phyloP scores from a whole-genome alignment of 2,888 invertebrate genomes.

The Hydropsyche betteni region DNA sequence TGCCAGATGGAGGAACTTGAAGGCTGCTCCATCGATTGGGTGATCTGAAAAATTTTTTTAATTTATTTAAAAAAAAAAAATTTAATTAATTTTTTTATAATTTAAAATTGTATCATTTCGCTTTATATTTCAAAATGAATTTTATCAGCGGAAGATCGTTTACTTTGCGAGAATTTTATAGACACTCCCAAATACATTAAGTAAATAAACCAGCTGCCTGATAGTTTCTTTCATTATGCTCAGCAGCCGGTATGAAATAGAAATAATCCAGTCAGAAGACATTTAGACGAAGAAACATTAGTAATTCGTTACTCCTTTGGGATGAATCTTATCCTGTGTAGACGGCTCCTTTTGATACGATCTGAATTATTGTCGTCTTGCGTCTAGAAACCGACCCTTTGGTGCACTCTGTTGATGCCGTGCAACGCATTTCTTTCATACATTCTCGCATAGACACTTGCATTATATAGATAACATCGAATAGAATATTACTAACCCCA shows the following conservation, averaged over 20 bases:
- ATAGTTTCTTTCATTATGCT: too few species aligned
- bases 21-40: constrained; percentile 63
- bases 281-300: constrained; percentile 1
- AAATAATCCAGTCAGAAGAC: constrained; percentile 1
- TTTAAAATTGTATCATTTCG: too few species aligned
- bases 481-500: constrained; percentile 64
- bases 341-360: constrained; percentile 38
- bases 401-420: constrained; percentile 9
- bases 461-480: not conserved
- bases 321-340: constrained; percentile 38
- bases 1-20: constrained; percentile 58
- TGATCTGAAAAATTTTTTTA: constrained; percentile 55
- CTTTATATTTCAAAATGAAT: too few species aligned
- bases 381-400: not conserved
- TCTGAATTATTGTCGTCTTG: constrained; percentile 41
- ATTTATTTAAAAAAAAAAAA: too few species aligned
- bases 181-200: not conserved
- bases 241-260: too few species aligned
- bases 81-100: too few species aligned
- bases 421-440: constrained; percentile 20
- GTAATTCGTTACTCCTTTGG: constrained; percentile 34
- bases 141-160: too few species aligned
- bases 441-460: not conserved
- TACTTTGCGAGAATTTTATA: not conserved
- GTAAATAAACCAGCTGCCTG: not conserved